Conservation (phyloP, 2,888 invertebrate genomes). For the Noctuana brunneofusca region DNA sequence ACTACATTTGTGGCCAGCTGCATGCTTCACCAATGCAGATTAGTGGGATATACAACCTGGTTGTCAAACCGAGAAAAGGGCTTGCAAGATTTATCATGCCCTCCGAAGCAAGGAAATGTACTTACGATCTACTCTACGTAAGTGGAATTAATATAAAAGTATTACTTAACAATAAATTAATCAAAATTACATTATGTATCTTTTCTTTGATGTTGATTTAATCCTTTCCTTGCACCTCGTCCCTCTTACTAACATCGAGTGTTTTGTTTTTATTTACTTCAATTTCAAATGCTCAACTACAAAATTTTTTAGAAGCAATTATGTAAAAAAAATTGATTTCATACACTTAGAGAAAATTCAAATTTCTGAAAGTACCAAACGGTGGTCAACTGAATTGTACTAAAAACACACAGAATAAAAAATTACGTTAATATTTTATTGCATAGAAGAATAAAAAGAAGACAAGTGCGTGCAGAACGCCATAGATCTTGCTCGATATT, state of each 20-base stretch:
- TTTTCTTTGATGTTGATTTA: background rate
- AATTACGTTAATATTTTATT: constrained; percentile 8
- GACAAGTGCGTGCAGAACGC: constrained; percentile 16
- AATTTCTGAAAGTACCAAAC: constrained; percentile 22
- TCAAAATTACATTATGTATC: too few relatives aligned
- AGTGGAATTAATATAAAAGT: too few relatives aligned
- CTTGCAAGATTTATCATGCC: too few relatives aligned
- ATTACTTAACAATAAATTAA: too few relatives aligned
- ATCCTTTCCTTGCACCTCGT: constrained; percentile 15
- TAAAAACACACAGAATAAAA: constrained; percentile 9
- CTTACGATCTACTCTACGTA: too few relatives aligned
- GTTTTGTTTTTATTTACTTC: background rate
- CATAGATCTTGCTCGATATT: background rate
- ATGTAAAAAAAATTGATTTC: background rate
- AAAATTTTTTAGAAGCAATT: background rate
- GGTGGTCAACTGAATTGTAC: background rate
- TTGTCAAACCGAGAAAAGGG: too few relatives aligned
- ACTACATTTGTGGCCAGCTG: too few relatives aligned
- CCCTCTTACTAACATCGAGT: constrained; percentile 16
- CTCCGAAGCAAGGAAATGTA: too few relatives aligned
- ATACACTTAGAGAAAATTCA: background rate
- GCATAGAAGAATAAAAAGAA: constrained; percentile 10
- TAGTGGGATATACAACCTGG: too few relatives aligned
- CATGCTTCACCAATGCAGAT: too few relatives aligned
- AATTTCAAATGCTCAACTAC: constrained; percentile 2